A percentile compares a stretch with the other conserved stretches of the same genome.
These are phyloP conservation scores for Zalophus californianus DNA, from an alignment of 2,797 vertebrate species.

Conservation along the genomic window DNA sequence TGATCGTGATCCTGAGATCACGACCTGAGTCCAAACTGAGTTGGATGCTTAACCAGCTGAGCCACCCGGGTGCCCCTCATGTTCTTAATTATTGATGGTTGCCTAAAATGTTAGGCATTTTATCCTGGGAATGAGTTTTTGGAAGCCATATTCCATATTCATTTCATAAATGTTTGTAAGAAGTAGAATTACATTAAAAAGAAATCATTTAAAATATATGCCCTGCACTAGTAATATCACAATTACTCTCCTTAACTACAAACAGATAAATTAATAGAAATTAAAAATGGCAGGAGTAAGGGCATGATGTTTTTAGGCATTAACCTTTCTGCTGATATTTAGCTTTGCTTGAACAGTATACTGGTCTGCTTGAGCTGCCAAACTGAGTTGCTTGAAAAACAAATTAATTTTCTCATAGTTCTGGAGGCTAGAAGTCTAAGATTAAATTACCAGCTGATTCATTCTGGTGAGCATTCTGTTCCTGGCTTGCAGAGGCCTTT, in stretches of 20 bases:
- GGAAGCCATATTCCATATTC: not conserved
- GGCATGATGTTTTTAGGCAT: not conserved
- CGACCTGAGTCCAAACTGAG: not conserved
- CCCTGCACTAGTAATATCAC: not conserved
- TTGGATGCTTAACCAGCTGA: not conserved
- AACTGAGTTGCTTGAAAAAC: not conserved
- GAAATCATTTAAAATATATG: not conserved
- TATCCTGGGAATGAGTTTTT: not conserved
- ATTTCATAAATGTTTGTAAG: constrained; percentile 36
- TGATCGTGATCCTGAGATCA: not conserved
- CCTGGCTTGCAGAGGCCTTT: not conserved
- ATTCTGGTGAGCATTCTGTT: not conserved
- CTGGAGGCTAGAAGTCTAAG: not conserved
- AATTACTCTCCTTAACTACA: not conserved
- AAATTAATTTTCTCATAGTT: not conserved
- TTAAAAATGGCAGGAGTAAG: not conserved
- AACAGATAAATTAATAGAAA: not conserved
- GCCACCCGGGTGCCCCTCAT: not conserved
- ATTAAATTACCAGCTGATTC: not conserved
- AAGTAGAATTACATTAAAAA: constrained; percentile 6
- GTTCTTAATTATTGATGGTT: constrained; percentile 19
- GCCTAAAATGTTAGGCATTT: not conserved
- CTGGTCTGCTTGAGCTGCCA: not conserved
- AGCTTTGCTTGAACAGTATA: not conserved
- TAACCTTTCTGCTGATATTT: not conserved